phyloP scores from a whole-genome alignment of 2,113 vertebrate genomes.

The Mellivora capensis region DNA sequence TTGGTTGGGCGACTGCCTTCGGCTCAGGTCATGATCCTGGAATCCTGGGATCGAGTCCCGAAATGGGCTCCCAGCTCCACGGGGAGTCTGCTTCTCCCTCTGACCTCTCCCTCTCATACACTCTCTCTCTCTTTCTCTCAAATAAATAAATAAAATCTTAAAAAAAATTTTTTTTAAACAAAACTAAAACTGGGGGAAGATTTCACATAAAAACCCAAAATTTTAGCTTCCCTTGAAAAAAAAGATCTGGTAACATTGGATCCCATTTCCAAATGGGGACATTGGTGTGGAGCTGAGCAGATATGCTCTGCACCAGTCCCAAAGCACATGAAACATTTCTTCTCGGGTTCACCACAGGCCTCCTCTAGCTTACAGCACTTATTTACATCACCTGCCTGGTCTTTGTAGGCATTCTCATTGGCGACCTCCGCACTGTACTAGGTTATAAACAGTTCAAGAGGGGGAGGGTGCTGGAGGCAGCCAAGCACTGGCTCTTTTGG shows the following conservation, averaged over 20 bases:
- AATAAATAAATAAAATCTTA: no score
- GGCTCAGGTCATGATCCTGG: no score
- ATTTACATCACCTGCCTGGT: not conserved
- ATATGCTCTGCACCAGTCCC: no score
- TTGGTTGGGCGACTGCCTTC: no score
- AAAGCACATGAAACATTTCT: not conserved
- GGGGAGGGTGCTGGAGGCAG: not conserved
- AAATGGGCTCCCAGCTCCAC: no score
- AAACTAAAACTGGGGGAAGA: not conserved
- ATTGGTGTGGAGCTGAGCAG: not conserved
- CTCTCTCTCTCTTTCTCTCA: no score
- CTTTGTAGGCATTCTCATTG: not conserved
- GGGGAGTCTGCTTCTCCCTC: no score
- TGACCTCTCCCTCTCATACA: no score
- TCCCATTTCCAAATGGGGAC: not conserved
- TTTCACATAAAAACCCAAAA: not conserved
- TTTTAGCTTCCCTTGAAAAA: constrained; percentile 22
- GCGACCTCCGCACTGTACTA: not conserved
- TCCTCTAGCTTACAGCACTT: not conserved
- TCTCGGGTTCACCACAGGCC: not conserved
- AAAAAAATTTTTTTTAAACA: not conserved
- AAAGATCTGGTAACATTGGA: not conserved
- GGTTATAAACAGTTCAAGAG: not conserved
- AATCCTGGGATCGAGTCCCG: no score
- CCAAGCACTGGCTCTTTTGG: constrained; percentile 6